These are phyloP conservation scores for Megalurothrips usitatus DNA, from an alignment of 2,888 invertebrate genomes.

Conservation along the genomic window DNA sequence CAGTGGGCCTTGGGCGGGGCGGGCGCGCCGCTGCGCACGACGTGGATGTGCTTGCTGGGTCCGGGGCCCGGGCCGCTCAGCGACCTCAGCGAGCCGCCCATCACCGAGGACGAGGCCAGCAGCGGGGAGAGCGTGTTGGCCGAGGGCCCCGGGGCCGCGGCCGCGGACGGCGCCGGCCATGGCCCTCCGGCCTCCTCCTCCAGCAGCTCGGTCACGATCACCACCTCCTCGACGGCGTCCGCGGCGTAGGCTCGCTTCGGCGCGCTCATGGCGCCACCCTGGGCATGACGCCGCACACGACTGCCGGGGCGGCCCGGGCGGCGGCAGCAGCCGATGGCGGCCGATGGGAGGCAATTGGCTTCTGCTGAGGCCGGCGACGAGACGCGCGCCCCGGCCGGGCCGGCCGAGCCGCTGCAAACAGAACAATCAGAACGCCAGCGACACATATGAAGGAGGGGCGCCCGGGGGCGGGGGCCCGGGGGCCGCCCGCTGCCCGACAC, in stretches of 20 bases:
- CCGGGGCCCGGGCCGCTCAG: not conserved
- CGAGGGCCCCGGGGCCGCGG: no score
- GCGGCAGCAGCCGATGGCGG: not conserved
- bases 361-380: no score
- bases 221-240: not conserved
- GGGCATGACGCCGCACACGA: not conserved
- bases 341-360: no score
- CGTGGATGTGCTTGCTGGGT: not conserved
- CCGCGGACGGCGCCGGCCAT: not conserved
- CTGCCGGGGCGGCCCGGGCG: not conserved
- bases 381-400: no score
- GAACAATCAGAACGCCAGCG: no score
- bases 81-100: not conserved
- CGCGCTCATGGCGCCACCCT: slow-evolving; percentile 5
- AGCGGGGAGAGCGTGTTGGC: not conserved
- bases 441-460: no score
- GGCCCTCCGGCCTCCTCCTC: not conserved
- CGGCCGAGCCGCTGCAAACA: no score
- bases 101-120: not conserved
- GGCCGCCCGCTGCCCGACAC: no score
- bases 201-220: not conserved
- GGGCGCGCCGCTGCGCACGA: not conserved
- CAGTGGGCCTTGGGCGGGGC: not conserved
- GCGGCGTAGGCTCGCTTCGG: not conserved
- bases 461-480: no score